phyloP scores from a whole-genome alignment of 2,113 vertebrate genomes.

The Crotalus viridis region DNA sequence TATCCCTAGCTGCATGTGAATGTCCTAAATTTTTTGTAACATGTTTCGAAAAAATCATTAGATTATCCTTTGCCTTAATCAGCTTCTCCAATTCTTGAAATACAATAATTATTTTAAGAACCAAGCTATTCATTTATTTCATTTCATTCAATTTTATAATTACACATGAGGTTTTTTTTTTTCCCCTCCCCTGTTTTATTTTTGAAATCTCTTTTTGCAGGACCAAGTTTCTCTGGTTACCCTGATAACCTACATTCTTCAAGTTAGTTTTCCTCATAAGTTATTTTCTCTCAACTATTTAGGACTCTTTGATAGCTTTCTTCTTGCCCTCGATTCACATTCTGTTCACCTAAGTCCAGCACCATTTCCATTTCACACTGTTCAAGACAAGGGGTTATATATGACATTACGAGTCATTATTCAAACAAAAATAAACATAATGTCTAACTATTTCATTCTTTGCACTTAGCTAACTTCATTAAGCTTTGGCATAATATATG shows the following conservation, averaged over 20 bases:
- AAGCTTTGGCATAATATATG: slow-evolving; percentile 71
- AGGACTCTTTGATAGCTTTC: slow-evolving; percentile 69
- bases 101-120: slow-evolving; percentile 45
- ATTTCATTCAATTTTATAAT: slow-evolving; percentile 50
- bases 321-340: slow-evolving; percentile 61
- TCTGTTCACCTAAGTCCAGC: slow-evolving; percentile 78
- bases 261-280: slow-evolving; percentile 93
- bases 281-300: slow-evolving; percentile 73
- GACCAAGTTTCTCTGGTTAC: slow-evolving; percentile 91
- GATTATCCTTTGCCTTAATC: slow-evolving; percentile 33
- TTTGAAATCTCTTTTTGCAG: slow-evolving; percentile 90
- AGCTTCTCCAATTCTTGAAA: slow-evolving; percentile 42
- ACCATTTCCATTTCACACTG: slow-evolving; percentile 81
- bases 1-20: slow-evolving; percentile 69
- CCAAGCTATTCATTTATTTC: slow-evolving; percentile 75
- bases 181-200: slow-evolving; percentile 66
- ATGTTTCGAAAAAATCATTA: slow-evolving; percentile 47
- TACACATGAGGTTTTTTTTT: slow-evolving; percentile 48
- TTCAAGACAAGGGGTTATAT: slow-evolving; percentile 83
- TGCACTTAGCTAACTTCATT: slow-evolving; percentile 77
- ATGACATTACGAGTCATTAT: slow-evolving; percentile 80
- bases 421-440: slow-evolving; percentile 83
- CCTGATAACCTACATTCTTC: slow-evolving; percentile 95
- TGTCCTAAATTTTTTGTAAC: slow-evolving; percentile 67
- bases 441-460: slow-evolving; percentile 74